phyloP scores from a whole-genome alignment of 2,797 vertebrate genomes.

The Clarias laeviceps region DNA sequence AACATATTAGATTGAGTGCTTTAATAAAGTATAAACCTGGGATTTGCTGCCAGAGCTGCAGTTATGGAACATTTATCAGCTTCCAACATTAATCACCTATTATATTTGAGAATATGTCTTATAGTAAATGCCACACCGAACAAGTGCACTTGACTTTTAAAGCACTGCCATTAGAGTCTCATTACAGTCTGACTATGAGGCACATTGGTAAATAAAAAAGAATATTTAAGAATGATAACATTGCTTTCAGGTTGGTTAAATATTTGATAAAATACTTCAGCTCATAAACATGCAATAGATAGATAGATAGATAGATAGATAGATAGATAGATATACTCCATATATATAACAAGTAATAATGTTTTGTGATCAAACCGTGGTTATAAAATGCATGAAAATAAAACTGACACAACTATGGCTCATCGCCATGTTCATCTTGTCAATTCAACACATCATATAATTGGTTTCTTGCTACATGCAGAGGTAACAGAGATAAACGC shows the following conservation, averaged over 20 bases:
- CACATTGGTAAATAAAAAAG: neutral
- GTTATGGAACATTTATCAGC: neutral
- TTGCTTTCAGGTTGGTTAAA: neutral
- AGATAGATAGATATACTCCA: neutral
- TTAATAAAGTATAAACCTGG: neutral
- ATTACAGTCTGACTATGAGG: neutral
- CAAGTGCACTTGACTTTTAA: neutral
- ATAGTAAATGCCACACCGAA: neutral
- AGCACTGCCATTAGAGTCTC: neutral
- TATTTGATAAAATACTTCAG: neutral
- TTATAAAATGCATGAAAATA: conserved; percentile 1
- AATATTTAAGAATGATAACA: neutral
- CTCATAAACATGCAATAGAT: neutral
- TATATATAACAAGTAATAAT: neutral
- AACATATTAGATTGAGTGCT: neutral
- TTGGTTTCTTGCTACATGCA: conserved; percentile 1
- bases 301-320: too few relatives aligned
- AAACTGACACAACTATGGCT: neutral
- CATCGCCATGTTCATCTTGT: conserved; percentile 11
- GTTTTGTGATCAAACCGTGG: neutral
- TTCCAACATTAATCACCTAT: neutral
- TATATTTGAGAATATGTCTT: neutral
- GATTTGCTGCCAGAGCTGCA: neutral
- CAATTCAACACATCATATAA: neutral
- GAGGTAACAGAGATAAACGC: conserved; percentile 14